Base-by-base conservation (phyloP, 2,888 invertebrate species). In the Troilus luridus region DNA sequence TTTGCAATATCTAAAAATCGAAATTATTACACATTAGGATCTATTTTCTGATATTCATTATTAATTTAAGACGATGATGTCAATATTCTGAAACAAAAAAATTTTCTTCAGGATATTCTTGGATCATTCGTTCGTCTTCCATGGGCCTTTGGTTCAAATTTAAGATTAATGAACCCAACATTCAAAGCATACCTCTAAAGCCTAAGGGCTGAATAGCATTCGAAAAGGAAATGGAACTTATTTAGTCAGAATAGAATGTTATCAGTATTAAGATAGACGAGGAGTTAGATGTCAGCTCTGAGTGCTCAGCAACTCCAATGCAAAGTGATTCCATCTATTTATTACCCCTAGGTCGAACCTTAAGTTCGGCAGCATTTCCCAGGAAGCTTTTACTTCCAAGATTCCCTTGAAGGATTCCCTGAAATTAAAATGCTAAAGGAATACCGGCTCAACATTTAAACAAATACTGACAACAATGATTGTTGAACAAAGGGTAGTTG, bases 201-300 rank as follows among this genome's bases (percentile, higher is more conserved):
- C 27, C 27, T 7, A 77, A 27, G 17, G 72, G 72, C 19, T 77
- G 56, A 58, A 85, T n/a, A 85, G 85, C 56, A n/a, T n/a, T 85
- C n/a, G 85, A 85, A 56, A 9, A 56, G 85, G 17, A 14, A 58
- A 58, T 12, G 85, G 56, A 14, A 85, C 56, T 85, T 85, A 85
- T 85, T 85, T 85, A n/a, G 12, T n/a, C n/a, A 21, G 21, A 41
- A 67, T 85, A 56, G 85, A 85, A 85, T 85, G 85, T 85, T 85
- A 85, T 85, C 85, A 85, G 85, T 85, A 85, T 85, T 85, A 85
- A 58, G 85, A 85, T 85, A n/a, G 56, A 58, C 56, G 54, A n/a
- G 85, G 81, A 81, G 24, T 24, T 24, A 24, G 24, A 77, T 77
- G 72, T 77, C 72, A 77, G 19, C 17, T 41, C 56, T 85, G 85